Conservation (phyloP, 2,113 vertebrate genomes). For the Choloepus hoffmanni region DNA sequence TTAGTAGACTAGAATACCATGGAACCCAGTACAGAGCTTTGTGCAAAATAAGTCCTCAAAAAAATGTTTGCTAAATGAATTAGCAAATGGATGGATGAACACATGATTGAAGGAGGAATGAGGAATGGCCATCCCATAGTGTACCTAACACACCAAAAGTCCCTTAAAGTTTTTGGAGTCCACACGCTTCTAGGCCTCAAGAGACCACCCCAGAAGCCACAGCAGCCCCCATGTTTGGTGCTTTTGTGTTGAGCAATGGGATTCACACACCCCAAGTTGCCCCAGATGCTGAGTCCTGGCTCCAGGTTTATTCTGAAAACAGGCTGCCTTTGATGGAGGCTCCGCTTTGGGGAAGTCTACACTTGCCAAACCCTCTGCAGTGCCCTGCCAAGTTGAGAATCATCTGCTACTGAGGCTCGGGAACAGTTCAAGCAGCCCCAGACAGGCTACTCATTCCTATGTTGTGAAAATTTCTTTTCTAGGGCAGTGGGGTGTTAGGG, state of each 20-base stretch:
- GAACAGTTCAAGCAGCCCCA: background rate
- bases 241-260: background rate
- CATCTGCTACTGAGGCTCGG: background rate
- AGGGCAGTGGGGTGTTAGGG: background rate
- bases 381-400: background rate
- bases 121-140: background rate
- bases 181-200: background rate
- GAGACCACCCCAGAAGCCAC: background rate
- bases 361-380: background rate
- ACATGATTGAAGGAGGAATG: background rate
- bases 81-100: background rate
- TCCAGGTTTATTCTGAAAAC: background rate
- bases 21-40: background rate
- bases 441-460: background rate
- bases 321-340: background rate
- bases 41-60: background rate
- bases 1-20: too few relatives aligned
- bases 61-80: background rate
- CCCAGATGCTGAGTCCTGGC: background rate
- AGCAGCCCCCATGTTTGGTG: background rate
- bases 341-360: background rate
- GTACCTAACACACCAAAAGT: too few relatives aligned
- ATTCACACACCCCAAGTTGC: background rate
- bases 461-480: conserved; percentile 58
- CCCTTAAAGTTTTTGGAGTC: background rate